Evolutionary conservation across 2,888 invertebrate genomes (phyloP).

Genomic region (Allacma fusca): DNA sequence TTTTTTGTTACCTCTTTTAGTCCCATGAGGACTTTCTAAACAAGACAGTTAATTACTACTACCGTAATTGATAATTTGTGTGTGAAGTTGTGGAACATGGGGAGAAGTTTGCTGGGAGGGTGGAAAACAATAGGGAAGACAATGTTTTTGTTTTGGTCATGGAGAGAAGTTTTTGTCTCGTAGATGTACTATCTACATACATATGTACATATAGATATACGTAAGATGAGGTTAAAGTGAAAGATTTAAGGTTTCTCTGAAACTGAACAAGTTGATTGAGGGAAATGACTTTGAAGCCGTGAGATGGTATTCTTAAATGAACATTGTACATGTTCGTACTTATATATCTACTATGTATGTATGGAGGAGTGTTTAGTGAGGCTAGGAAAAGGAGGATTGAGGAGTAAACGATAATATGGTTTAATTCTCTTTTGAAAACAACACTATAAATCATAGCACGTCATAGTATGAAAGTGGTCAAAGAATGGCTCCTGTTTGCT

Average conservation of each 20-base stretch:
- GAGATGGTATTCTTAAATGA: background rate
- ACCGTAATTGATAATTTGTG: too few species aligned
- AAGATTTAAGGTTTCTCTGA: background rate
- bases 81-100: too few species aligned
- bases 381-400: conserved; percentile 30
- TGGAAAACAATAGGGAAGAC: too few species aligned
- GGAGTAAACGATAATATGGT: conserved; percentile 40
- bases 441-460: conserved; percentile 60
- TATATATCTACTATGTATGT: background rate
- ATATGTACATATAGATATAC: too few species aligned
- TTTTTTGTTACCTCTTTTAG: too few species aligned
- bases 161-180: too few species aligned
- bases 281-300: conserved; percentile 29
- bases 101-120: too few species aligned
- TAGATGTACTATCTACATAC: too few species aligned
- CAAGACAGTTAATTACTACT: too few species aligned
- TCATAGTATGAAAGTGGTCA: conserved; percentile 48
- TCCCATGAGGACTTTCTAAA: too few species aligned
- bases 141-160: too few species aligned
- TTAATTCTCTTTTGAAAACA: conserved; percentile 60
- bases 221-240: background rate
- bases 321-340: background rate
- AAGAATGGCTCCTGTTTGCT: conserved; percentile 39
- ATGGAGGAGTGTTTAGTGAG: conserved; percentile 5
- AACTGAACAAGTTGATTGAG: conserved; percentile 34